These are phyloP conservation scores for Rhamphomyia laevipes DNA, from an alignment of 2,888 invertebrate genomes.

Conservation along the genomic window DNA sequence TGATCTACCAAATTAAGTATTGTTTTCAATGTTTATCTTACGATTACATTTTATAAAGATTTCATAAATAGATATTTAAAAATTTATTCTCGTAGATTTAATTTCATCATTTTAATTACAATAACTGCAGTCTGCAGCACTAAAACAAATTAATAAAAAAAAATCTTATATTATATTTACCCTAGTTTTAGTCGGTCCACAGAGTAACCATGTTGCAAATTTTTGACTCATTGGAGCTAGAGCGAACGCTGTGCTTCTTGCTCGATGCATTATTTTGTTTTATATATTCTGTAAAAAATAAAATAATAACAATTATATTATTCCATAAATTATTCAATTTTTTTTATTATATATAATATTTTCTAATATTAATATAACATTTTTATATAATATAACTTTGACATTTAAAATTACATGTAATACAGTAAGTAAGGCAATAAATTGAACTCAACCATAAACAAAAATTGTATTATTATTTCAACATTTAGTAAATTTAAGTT, in stretches of 20 bases:
- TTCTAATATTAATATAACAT: no score
- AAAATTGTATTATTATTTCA: no score
- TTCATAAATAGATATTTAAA: neutral
- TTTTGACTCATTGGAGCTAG: conserved; percentile 53
- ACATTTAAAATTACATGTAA: no score
- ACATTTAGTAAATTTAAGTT: no score
- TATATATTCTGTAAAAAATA: conserved; percentile 21
- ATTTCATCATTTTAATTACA: no score
- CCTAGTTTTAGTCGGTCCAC: conserved; percentile 43
- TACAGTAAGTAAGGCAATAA: no score
- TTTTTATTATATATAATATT: neutral
- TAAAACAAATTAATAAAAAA: no score
- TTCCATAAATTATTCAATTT: neutral
- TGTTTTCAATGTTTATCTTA: neutral
- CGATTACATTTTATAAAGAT: neutral
- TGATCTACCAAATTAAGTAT: no score
- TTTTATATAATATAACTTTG: no score
- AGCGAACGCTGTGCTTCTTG: conserved; percentile 59
- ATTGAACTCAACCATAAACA: no score
- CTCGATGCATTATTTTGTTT: conserved; percentile 61
- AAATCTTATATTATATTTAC: conserved; percentile 22
- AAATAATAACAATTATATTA: neutral
- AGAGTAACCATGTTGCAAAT: conserved; percentile 70
- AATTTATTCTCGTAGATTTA: no score
- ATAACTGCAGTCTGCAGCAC: no score